These are phyloP conservation scores for Argentina silus DNA, from an alignment of 2,797 vertebrate species.

Conservation along the genomic window DNA sequence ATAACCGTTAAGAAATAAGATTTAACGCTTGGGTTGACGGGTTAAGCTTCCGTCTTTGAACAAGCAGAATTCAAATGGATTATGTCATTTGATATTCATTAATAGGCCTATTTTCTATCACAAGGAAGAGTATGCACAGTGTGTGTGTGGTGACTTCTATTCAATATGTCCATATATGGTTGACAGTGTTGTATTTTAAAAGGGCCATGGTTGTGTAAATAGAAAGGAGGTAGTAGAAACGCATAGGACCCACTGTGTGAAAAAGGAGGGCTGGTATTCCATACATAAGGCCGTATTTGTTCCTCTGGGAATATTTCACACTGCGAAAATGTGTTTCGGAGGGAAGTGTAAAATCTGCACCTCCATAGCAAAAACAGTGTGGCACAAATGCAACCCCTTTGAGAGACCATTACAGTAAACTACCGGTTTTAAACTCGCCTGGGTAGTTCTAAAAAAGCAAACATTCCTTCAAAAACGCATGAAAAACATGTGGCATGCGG, in stretches of 20 bases:
- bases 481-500: no score
- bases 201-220: conserved; percentile 1
- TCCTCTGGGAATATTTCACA: conserved; percentile 12
- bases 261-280: conserved; percentile 8
- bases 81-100: neutral
- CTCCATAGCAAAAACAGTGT: conserved; percentile 5
- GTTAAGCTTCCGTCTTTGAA: neutral
- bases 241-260: neutral
- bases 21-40: neutral
- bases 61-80: neutral
- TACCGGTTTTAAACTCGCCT: neutral
- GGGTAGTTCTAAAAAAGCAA: neutral
- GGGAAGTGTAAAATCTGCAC: conserved; percentile 9
- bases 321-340: conserved; percentile 12
- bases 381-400: neutral
- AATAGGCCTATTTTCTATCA: neutral
- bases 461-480: neutral
- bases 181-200: neutral
- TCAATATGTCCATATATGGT: neutral
- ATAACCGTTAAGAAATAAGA: neutral
- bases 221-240: neutral
- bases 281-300: conserved; percentile 4
- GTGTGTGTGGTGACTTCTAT: neutral
- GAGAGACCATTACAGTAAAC: neutral
- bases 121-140: neutral